phyloP scores from a whole-genome alignment of 2,888 invertebrate species.

The Polyommatus iphigenia region DNA sequence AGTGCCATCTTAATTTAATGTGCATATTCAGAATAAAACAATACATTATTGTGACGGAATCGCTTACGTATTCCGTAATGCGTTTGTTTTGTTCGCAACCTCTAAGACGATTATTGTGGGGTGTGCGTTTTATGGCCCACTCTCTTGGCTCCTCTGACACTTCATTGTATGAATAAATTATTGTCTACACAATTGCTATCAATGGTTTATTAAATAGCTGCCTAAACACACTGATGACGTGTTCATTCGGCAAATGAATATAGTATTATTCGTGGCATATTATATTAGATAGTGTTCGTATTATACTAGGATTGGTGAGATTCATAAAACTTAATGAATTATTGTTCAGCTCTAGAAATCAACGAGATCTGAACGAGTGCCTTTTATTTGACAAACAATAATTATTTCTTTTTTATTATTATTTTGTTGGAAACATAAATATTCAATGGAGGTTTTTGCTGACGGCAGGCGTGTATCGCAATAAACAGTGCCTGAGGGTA shows the following conservation, averaged over 20 bases:
- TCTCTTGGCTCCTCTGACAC: conserved; percentile 33
- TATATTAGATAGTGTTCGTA: background rate
- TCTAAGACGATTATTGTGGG: conserved; percentile 36
- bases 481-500: background rate
- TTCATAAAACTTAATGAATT: background rate
- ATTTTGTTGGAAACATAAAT: background rate
- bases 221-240: conserved; percentile 26
- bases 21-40: conserved; percentile 41
- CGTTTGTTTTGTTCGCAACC: conserved; percentile 40
- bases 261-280: background rate
- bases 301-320: background rate
- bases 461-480: background rate
- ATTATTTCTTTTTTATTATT: too few species aligned
- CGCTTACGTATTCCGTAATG: conserved; percentile 37
- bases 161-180: conserved; percentile 35
- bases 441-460: background rate
- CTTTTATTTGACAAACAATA: too few species aligned
- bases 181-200: conserved; percentile 22
- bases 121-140: conserved; percentile 52
- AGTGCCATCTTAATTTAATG: conserved; percentile 35
- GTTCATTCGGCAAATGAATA: conserved; percentile 8
- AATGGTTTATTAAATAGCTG: conserved; percentile 24
- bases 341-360: too few species aligned
- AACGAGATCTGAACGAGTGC: too few species aligned
- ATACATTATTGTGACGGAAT: conserved; percentile 40